Percentiles rank a stretch among this genome's conserved stretches.
Evolutionary conservation across 2,888 invertebrate species (phyloP).

Genomic region (Nomada ruficornis): DNA sequence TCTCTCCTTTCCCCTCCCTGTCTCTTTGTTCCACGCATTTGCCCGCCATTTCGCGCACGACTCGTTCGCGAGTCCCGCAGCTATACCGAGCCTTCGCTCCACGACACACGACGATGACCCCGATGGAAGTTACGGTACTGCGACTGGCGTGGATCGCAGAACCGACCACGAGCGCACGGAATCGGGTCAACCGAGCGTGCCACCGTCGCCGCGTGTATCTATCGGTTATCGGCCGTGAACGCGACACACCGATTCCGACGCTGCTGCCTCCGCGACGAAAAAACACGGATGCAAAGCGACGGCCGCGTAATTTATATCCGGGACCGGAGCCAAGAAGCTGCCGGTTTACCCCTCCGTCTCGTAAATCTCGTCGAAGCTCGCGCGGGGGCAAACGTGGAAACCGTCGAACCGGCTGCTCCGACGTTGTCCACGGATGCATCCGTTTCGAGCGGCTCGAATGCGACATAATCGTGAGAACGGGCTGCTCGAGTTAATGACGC

Average conservation of each 20-base stretch:
- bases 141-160: constrained; percentile 24
- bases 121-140: constrained; percentile 50
- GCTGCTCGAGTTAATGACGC: constrained; percentile 73
- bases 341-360: constrained; percentile 30
- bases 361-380: constrained; percentile 30
- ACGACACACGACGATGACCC: constrained; percentile 49
- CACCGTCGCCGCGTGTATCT: not conserved
- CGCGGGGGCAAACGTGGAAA: not conserved
- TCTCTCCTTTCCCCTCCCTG: too few relatives aligned
- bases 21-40: constrained; percentile 8
- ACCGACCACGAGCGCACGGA: not conserved
- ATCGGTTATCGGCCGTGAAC: constrained; percentile 10
- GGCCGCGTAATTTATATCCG: constrained; percentile 54
- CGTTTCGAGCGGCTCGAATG: constrained; percentile 12
- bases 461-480: constrained; percentile 75
- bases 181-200: constrained; percentile 41
- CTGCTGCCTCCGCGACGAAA: not conserved
- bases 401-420: not conserved
- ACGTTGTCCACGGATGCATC: constrained; percentile 23
- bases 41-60: constrained; percentile 8
- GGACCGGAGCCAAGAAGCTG: constrained; percentile 48
- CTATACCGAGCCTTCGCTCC: constrained; percentile 11
- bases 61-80: constrained; percentile 37
- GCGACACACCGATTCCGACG: not conserved
- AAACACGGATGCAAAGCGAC: constrained; percentile 51